Conservation (phyloP, 2,888 invertebrate genomes). For the Elegia similella region DNA sequence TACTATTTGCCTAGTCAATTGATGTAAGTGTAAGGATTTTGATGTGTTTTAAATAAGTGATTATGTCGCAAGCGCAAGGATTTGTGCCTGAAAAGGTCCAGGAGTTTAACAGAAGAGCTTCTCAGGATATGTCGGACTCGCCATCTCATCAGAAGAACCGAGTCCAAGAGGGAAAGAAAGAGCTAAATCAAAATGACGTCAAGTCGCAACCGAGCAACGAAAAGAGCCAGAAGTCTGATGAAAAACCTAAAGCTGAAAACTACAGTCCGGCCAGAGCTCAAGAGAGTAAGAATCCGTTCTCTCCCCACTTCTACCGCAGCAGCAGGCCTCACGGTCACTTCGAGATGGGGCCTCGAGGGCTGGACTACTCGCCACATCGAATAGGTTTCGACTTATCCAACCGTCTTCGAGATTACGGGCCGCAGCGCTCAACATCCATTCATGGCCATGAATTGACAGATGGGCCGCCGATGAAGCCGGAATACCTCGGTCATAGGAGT, state of each 20-base stretch:
- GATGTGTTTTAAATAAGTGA: slow-evolving; percentile 43
- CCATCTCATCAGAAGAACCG: slow-evolving; percentile 37
- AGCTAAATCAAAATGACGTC: slow-evolving; percentile 48
- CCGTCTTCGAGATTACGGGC: slow-evolving; percentile 66
- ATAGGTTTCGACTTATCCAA: slow-evolving; percentile 67
- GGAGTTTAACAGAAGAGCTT: slow-evolving; percentile 68
- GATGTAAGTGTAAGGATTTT: slow-evolving; percentile 40
- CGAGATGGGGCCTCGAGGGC: slow-evolving; percentile 74
- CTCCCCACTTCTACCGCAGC: slow-evolving; percentile 62
- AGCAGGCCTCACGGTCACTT: slow-evolving; percentile 70
- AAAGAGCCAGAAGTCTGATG: slow-evolving; percentile 34
- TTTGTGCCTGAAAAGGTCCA: slow-evolving; percentile 71
- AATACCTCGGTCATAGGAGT: slow-evolving; percentile 63
- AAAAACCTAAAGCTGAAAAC: slow-evolving; percentile 47
- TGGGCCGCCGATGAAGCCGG: slow-evolving; percentile 65
- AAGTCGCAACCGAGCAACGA: slow-evolving; percentile 29
- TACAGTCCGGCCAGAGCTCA: slow-evolving; percentile 47
- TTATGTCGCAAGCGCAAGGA: slow-evolving; percentile 70
- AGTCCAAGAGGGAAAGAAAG: slow-evolving; percentile 52
- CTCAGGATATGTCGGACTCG: slow-evolving; percentile 62
- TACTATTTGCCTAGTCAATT: slow-evolving; percentile 52
- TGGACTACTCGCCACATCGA: slow-evolving; percentile 74
- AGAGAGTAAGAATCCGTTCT: slow-evolving; percentile 70
- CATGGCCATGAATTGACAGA: slow-evolving; percentile 75
- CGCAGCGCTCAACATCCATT: slow-evolving; percentile 72